Percentiles rank a stretch among this genome's conserved stretches.
These are phyloP conservation scores for Himalopsyche tibetana DNA, from an alignment of 2,888 invertebrate species.

Conservation along the genomic window DNA sequence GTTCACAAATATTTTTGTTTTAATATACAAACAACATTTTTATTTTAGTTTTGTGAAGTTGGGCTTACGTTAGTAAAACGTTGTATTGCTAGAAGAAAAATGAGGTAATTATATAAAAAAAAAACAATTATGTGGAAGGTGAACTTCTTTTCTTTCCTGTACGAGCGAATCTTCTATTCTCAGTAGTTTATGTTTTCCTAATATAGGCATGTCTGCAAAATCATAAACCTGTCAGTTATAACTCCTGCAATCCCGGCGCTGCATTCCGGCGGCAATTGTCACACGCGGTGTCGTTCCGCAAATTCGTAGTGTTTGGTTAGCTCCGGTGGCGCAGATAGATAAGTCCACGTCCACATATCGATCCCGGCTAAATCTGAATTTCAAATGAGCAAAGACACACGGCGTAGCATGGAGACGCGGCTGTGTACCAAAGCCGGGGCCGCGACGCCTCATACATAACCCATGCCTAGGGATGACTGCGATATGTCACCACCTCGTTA, in stretches of 20 bases:
- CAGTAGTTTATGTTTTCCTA: too few relatives aligned
- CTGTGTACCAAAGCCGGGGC: constrained; percentile 52
- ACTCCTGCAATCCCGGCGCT: neutral
- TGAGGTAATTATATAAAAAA: too few relatives aligned
- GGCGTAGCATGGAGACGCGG: constrained; percentile 45
- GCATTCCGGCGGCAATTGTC: constrained; percentile 7
- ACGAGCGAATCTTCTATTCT: too few relatives aligned
- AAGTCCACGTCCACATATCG: constrained; percentile 65
- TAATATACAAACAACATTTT: too few relatives aligned
- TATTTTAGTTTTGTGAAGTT: too few relatives aligned
- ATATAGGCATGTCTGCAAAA: too few relatives aligned
- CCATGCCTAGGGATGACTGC: constrained; percentile 59
- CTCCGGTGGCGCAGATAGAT: constrained; percentile 47
- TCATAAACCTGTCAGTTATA: too few relatives aligned
- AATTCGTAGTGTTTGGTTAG: constrained; percentile 13
- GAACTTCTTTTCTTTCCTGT: too few relatives aligned
- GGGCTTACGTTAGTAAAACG: too few relatives aligned
- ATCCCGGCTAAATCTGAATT: constrained; percentile 65
- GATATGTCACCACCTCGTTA: neutral
- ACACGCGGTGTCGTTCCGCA: constrained; percentile 11
- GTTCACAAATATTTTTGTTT: too few relatives aligned
- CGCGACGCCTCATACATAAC: constrained; percentile 66
- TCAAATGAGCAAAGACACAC: constrained; percentile 64
- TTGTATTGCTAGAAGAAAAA: too few relatives aligned
- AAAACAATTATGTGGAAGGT: too few relatives aligned